phyloP scores from a whole-genome alignment of 2,113 vertebrate genomes.

The Halichoeres trimaculatus region DNA sequence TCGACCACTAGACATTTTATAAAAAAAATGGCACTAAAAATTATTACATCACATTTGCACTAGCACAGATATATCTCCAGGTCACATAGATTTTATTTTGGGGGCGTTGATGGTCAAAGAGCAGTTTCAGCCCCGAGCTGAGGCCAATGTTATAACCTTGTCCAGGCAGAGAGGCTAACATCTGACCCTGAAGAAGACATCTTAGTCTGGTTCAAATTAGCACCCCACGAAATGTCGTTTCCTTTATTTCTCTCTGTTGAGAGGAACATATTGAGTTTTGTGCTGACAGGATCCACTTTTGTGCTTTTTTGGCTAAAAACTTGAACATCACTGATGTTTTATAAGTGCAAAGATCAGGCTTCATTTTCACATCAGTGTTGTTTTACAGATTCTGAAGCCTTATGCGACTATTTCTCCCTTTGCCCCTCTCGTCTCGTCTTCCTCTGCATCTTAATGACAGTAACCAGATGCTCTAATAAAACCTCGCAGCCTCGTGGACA shows the following conservation, averaged over 20 bases:
- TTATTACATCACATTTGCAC: too few species aligned
- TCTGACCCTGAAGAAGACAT: background rate
- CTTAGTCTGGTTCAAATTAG: background rate
- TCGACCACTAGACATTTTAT: too few species aligned
- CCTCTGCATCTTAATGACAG: background rate
- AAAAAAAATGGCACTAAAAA: too few species aligned
- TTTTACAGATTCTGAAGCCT: background rate
- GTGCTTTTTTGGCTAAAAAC: background rate
- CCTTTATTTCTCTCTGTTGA: background rate
- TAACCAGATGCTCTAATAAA: slow-evolving; percentile 18
- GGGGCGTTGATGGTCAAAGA: too few species aligned
- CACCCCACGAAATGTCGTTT: background rate
- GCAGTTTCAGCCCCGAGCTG: too few species aligned
- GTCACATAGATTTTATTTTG: too few species aligned
- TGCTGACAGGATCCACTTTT: background rate
- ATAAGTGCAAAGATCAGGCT: background rate
- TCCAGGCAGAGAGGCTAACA: background rate
- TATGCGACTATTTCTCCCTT: background rate
- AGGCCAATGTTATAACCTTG: background rate
- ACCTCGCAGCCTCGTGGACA: background rate
- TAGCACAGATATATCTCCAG: too few species aligned
- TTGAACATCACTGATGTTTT: background rate
- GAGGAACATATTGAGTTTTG: background rate
- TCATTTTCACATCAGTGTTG: background rate
- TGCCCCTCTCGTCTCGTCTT: background rate